Evolutionary conservation across 2,797 vertebrate genomes (phyloP), one percentile per base, ranked within the genome.

Genomic region (Moxostoma hubbsi): DNA sequence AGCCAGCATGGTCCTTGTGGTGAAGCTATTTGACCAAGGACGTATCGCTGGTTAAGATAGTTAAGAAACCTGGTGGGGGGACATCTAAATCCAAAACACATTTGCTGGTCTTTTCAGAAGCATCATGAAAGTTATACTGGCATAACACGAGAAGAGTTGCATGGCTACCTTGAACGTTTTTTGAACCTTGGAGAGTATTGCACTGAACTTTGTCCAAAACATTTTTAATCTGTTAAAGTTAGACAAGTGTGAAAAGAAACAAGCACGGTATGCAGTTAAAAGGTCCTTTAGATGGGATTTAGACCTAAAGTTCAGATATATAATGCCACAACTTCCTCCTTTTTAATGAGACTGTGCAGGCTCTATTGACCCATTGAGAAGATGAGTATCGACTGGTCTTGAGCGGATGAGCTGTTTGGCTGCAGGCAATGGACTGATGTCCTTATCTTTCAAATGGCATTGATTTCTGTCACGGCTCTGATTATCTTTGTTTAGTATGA

Each of bases 381-480:
- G 81, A 78, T 78, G 75, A 77, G 69, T 77, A 82, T 82, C 49
- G 77, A 79, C 61, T 62, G 75, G 55, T 78, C 59, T 78, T 69
- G 64, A 79, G 65, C 54, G 53, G 71, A 79, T 74, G 51, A 64
- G 72, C 69, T 50, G 53, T 69, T 53, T 12, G 15, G 13, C 64
- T 54, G 6, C 57, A 77, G 80, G 74, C 53, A 61, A 58, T 67
- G 68, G 61, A 65, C 69, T 61, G 77, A 79, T 79, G 77, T 72
- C 74, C 73, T 77, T 88, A 91, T 91, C 90, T 89, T 86, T 84
- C 82, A 86, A 2, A 18, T 47, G 63, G 15, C 75, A 78, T 82
- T 82, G 75, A 82, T 82, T 82, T 62, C 70, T 24, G 49, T 62
- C 47, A 6, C 80, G 7, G 7, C 85, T 88, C 61, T 80, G 73